These are phyloP conservation scores for Apaloderma vittatum DNA, from an alignment of 2,113 vertebrate species.

Conservation along the genomic window DNA sequence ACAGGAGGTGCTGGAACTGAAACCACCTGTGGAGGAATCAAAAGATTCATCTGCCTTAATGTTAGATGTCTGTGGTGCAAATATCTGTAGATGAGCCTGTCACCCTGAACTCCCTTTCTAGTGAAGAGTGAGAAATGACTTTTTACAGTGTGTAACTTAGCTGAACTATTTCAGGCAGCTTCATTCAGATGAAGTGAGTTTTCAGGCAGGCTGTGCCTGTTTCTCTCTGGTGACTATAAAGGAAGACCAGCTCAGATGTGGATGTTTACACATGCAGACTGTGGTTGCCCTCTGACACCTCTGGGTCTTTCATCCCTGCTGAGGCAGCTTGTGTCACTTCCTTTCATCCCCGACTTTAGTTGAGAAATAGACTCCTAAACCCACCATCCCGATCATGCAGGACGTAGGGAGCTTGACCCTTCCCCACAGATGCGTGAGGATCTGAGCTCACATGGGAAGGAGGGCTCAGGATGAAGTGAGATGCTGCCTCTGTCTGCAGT, in stretches of 20 bases:
- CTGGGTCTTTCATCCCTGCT: neutral
- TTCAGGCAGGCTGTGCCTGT: neutral
- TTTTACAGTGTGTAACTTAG: neutral
- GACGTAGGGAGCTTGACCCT: neutral
- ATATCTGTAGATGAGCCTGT: neutral
- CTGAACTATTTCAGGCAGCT: neutral
- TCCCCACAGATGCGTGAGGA: neutral
- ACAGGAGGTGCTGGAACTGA: neutral
- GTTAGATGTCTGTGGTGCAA: constrained; percentile 3
- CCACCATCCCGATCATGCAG: neutral
- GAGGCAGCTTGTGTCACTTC: neutral
- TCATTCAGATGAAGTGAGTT: neutral
- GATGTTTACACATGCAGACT: neutral
- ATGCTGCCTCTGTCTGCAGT: neutral
- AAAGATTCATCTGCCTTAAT: constrained; percentile 27
- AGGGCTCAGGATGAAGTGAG: neutral
- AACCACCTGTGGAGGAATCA: constrained; percentile 11
- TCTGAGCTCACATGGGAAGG: neutral
- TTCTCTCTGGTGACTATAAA: neutral
- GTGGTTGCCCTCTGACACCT: neutral
- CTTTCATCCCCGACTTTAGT: neutral
- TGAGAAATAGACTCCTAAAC: neutral
- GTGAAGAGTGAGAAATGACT: neutral
- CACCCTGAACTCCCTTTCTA: neutral
- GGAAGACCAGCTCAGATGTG: neutral